Evolutionary conservation across 2,888 invertebrate species (phyloP).

Genomic region (Muscina levida): DNA sequence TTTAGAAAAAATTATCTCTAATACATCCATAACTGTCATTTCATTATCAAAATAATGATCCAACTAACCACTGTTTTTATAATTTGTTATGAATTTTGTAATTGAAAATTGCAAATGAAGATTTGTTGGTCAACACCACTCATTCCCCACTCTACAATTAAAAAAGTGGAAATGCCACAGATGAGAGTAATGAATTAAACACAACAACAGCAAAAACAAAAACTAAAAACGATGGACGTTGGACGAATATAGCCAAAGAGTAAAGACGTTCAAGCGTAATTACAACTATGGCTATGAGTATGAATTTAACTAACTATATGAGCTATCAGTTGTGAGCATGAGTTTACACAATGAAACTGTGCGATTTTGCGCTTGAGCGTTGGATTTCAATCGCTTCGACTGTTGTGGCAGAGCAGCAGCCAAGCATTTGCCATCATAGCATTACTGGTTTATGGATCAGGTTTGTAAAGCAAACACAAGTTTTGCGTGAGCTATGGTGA

Average conservation of each 20-base stretch:
- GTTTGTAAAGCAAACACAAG: constrained; percentile 45
- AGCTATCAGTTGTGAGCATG: too few species aligned
- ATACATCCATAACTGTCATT: too few species aligned
- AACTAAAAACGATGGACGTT: too few species aligned
- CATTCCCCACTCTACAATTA: constrained; percentile 10
- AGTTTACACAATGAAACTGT: too few species aligned
- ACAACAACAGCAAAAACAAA: constrained; percentile 35
- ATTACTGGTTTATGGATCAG: constrained; percentile 60
- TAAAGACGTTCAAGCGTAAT: too few species aligned
- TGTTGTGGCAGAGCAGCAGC: too few species aligned
- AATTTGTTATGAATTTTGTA: constrained; percentile 15
- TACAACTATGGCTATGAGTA: not conserved
- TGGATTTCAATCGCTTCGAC: not conserved
- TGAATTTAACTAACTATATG: not conserved
- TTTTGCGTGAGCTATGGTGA: constrained; percentile 32
- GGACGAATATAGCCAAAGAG: too few species aligned
- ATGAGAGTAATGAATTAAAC: constrained; percentile 40
- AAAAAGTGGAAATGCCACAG: constrained; percentile 12
- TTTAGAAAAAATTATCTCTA: too few species aligned
- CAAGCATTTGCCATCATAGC: not conserved
- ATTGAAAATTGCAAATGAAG: constrained; percentile 46
- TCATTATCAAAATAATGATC: too few species aligned
- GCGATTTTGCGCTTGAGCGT: too few species aligned
- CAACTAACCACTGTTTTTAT: constrained; percentile 3
- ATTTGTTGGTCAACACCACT: constrained; percentile 13